phyloP scores from a whole-genome alignment of 2,797 vertebrate genomes.

The Aeoliscus strigatus region DNA sequence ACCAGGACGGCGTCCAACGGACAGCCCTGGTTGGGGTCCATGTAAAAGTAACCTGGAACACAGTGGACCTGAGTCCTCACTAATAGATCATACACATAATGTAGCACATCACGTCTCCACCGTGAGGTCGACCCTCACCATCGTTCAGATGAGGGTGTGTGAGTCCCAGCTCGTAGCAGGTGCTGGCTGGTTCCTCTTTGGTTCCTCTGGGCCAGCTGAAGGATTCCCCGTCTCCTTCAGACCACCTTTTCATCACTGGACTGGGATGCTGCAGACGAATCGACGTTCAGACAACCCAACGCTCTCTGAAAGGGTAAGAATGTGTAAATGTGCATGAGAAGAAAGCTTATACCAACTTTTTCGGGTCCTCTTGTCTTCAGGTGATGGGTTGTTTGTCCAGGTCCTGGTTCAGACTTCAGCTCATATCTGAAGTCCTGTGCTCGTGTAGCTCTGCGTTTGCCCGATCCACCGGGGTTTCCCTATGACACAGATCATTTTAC shows the following conservation, averaged over 20 bases:
- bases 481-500: conserved; percentile 24
- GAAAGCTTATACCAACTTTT: conserved; percentile 62
- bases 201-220: conserved; percentile 58
- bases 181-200: conserved; percentile 67
- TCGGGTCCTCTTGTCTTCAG: conserved; percentile 24
- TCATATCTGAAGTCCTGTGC: conserved; percentile 10
- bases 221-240: conserved; percentile 32
- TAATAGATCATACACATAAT: no score
- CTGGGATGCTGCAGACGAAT: conserved; percentile 22
- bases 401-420: not conserved
- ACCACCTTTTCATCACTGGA: conserved; percentile 15
- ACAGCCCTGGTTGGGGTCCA: conserved; percentile 80
- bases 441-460: conserved; percentile 16
- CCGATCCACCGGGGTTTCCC: conserved; percentile 67
- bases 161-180: conserved; percentile 71
- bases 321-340: conserved; percentile 4
- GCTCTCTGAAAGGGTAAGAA: not conserved
- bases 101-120: no score
- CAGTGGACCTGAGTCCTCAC: not conserved
- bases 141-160: conserved; percentile 60
- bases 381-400: not conserved
- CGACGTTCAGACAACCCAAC: conserved; percentile 1
- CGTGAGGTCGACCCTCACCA: conserved; percentile 64
- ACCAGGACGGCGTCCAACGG: conserved; percentile 70
- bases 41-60: conserved; percentile 72